Conservation (phyloP, 2,113 vertebrate species). For the Planiliza haematocheilus region DNA sequence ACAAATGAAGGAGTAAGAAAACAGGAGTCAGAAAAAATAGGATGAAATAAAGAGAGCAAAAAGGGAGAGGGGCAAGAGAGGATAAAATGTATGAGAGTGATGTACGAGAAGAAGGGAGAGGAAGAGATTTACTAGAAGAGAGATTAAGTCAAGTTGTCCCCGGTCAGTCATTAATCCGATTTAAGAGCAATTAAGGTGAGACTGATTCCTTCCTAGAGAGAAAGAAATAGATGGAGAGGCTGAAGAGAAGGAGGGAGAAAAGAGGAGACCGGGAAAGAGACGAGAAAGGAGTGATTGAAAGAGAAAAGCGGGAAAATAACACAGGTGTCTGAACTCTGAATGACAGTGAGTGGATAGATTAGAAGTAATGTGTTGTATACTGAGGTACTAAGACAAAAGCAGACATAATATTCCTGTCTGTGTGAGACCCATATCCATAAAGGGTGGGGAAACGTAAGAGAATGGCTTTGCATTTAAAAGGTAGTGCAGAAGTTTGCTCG, state of each 20-base stretch:
- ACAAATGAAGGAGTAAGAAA: conserved; percentile 17
- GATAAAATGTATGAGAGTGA: conserved; percentile 72
- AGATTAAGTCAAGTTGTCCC: conserved; percentile 86
- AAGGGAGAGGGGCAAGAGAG: conserved; percentile 26
- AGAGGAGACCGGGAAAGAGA: conserved; percentile 45
- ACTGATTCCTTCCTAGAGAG: conserved; percentile 82
- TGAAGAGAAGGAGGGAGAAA: conserved; percentile 62
- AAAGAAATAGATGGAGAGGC: conserved; percentile 76
- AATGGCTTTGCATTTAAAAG: background rate
- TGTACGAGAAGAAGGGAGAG: conserved; percentile 68
- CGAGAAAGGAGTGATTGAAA: conserved; percentile 65
- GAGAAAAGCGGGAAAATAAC: conserved; percentile 64
- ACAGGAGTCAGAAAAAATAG: conserved; percentile 12
- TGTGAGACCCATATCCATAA: background rate
- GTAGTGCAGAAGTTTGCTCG: no score
- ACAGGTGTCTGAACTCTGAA: conserved; percentile 52
- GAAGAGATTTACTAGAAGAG: conserved; percentile 81
- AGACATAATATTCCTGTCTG: background rate
- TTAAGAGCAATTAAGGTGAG: conserved; percentile 86
- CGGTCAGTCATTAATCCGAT: conserved; percentile 86
- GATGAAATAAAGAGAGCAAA: conserved; percentile 43
- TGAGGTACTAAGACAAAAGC: conserved; percentile 1
- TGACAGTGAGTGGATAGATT: conserved; percentile 27
- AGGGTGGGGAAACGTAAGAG: background rate
- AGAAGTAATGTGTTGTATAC: background rate